Conservation (phyloP, 2,888 invertebrate species). For the Lasioglossum malachurum region DNA sequence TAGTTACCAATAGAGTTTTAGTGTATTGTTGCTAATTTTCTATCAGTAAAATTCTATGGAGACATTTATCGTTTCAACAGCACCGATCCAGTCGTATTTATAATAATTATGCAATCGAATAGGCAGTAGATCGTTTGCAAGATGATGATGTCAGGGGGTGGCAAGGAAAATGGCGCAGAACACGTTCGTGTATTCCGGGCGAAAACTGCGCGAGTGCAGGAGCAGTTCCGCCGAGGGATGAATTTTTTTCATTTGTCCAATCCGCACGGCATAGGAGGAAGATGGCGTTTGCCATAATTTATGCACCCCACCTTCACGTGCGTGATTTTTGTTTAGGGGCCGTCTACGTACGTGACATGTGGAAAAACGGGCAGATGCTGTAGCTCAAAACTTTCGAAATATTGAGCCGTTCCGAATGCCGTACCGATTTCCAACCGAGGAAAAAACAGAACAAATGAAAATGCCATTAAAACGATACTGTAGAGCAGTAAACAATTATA, state of each 20-base stretch:
- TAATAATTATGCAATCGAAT: background rate
- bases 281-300: slow-evolving; percentile 76
- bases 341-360: slow-evolving; percentile 49
- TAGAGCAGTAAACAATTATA: background rate
- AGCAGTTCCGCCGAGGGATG: slow-evolving; percentile 66
- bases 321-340: slow-evolving; percentile 70
- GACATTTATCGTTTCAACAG: background rate
- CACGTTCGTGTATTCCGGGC: slow-evolving; percentile 44
- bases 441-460: background rate
- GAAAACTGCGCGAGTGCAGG: slow-evolving; percentile 53
- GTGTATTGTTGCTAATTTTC: no score
- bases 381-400: slow-evolving; percentile 60
- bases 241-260: slow-evolving; percentile 72
- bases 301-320: slow-evolving; percentile 75
- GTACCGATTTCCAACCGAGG: slow-evolving; percentile 16
- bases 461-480: background rate
- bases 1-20: no score
- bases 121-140: slow-evolving; percentile 9
- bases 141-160: slow-evolving; percentile 21
- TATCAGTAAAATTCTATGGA: background rate
- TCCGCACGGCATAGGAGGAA: slow-evolving; percentile 72
- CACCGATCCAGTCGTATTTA: background rate
- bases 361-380: slow-evolving; percentile 71
- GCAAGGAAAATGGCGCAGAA: slow-evolving; percentile 65
- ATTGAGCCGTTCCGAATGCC: slow-evolving; percentile 44